These are phyloP conservation scores for Panurus biarmicus DNA, from an alignment of 2,113 vertebrate species.

Conservation along the genomic window DNA sequence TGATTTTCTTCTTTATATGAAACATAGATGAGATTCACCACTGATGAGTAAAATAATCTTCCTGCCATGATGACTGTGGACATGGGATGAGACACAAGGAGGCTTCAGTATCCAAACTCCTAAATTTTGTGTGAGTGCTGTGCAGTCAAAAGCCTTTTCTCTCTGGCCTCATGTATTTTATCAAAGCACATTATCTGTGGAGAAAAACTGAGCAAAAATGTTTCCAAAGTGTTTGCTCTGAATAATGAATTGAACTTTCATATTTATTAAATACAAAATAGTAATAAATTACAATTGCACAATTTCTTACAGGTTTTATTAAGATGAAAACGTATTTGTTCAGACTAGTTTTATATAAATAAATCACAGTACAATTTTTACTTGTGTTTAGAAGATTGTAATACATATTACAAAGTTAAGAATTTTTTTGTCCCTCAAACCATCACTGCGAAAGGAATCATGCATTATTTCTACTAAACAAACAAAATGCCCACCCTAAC, in stretches of 20 bases:
- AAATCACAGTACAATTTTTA: constrained; percentile 75
- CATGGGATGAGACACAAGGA: background rate
- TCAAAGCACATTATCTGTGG: background rate
- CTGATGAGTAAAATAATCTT: background rate
- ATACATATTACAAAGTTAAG: constrained; percentile 74
- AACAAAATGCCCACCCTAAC: constrained; percentile 52
- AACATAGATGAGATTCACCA: background rate
- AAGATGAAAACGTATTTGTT: constrained; percentile 69
- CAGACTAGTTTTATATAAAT: constrained; percentile 79
- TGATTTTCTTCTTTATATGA: background rate
- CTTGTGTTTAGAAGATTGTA: constrained; percentile 73
- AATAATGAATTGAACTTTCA: constrained; percentile 22
- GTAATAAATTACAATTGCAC: constrained; percentile 56
- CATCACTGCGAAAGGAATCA: constrained; percentile 72
- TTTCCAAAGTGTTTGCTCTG: background rate
- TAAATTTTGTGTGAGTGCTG: background rate
- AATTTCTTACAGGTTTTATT: constrained; percentile 66
- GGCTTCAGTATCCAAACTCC: background rate
- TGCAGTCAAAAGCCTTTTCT: background rate
- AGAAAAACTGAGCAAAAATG: background rate
- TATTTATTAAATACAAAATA: constrained; percentile 53
- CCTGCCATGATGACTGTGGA: background rate
- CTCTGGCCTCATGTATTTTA: background rate
- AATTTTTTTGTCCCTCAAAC: constrained; percentile 58
- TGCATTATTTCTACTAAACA: constrained; percentile 75